These are phyloP conservation scores for Protaetia brevitarsis DNA, from an alignment of 1,140 invertebrate genomes.

Conservation along the genomic window DNA sequence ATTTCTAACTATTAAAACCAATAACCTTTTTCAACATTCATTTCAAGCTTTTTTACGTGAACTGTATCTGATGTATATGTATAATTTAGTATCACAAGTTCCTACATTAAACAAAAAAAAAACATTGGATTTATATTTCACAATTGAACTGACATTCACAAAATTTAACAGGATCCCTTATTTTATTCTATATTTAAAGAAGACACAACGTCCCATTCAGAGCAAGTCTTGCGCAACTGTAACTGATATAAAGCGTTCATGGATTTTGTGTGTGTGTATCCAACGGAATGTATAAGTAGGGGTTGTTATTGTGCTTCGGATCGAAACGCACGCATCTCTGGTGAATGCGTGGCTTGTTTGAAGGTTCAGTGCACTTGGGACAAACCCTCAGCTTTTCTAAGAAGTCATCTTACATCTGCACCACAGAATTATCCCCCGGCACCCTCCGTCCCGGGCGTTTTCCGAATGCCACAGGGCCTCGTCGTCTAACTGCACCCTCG, in stretches of 20 bases:
- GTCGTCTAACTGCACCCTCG: constrained; percentile 9
- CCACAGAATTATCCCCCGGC: constrained; percentile 17
- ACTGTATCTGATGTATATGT: too few relatives aligned
- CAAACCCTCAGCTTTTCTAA: constrained; percentile 27
- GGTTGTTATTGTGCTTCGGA: constrained; percentile 27
- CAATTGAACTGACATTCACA: too few relatives aligned
- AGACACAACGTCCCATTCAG: too few relatives aligned
- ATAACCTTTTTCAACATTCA: too few relatives aligned
- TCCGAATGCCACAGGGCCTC: constrained; percentile 27
- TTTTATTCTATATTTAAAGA: too few relatives aligned
- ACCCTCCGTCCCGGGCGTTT: constrained; percentile 6
- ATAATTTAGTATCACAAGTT: too few relatives aligned
- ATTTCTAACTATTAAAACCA: too few relatives aligned
- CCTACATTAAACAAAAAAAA: too few relatives aligned
- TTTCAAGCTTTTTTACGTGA: too few relatives aligned
- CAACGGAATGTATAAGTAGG: constrained; percentile 25
- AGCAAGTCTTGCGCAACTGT: background rate
- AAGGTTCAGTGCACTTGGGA: constrained; percentile 32
- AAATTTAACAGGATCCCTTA: too few relatives aligned
- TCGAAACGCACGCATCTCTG: constrained; percentile 23
- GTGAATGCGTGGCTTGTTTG: constrained; percentile 26
- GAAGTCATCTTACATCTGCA: constrained; percentile 32
- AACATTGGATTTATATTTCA: too few relatives aligned
- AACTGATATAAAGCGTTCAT: background rate
- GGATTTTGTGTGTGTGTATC: constrained; percentile 15